phyloP scores from a whole-genome alignment of 2,797 vertebrate species.

The Sciurus carolinensis region DNA sequence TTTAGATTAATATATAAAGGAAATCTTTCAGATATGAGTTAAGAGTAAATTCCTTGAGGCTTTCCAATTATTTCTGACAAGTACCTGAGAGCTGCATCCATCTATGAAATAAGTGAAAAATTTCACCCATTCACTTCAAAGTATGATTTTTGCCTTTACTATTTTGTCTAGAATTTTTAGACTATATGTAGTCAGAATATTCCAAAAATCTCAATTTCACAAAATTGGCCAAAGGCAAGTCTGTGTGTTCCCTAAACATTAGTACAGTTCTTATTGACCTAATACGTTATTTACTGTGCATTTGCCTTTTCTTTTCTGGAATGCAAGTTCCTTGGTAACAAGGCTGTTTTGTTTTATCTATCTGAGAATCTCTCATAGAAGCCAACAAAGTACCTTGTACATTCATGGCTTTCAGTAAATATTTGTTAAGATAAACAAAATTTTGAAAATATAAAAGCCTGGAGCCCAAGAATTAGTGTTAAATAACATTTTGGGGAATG shows the following conservation, averaged over 20 bases:
- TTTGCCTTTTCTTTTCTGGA: background rate
- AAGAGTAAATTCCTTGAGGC: background rate
- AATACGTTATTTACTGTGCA: background rate
- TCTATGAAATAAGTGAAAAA: background rate
- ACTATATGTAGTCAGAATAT: background rate
- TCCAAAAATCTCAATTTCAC: background rate
- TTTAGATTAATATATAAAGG: conserved; percentile 4
- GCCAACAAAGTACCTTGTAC: background rate
- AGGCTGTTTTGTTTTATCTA: background rate
- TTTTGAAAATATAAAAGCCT: conserved; percentile 31
- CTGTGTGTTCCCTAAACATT: background rate
- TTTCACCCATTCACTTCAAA: background rate
- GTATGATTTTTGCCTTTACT: background rate
- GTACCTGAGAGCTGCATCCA: background rate
- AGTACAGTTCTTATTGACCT: too few species aligned
- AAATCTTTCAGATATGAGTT: background rate
- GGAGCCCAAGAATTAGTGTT: background rate
- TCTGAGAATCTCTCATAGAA: background rate
- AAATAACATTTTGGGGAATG: background rate
- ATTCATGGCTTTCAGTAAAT: background rate
- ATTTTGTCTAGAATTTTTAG: background rate
- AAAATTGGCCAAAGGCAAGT: background rate
- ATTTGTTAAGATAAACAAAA: conserved; percentile 51
- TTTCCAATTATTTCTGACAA: background rate
- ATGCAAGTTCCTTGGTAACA: background rate